Evolutionary conservation across 2,797 vertebrate species (phyloP), one percentile per base, ranked within the genome.

Genomic region (Myotis vivesi): DNA sequence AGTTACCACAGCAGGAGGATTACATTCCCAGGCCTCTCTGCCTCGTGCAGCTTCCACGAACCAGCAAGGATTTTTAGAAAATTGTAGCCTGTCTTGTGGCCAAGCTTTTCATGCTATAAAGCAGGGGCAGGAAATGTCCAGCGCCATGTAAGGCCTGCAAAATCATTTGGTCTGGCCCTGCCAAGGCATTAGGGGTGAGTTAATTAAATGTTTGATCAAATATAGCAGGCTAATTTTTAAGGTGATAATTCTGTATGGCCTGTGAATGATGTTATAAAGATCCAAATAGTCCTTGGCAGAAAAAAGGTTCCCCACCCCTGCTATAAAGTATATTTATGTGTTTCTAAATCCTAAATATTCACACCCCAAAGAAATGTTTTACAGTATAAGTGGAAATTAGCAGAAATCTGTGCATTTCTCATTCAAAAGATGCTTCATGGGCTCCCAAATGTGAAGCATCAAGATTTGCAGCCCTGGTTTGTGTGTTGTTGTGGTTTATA

Each of bases 321-420:
- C 59, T 62, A 0, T 69, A 69, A 95, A 68, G 30, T 77, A 22
- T 77, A 57, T 72, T 92, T 57, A 33, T 75, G 81, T 71, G 73
- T 87, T 93, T 94, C 77, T 87, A 75, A 87, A 82, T 91, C 62
- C 55, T 64, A 59, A 36, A 33, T 59, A 20, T 91, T 89, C 84
- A 89, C 38, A 71, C 15, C 75, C 53, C 51, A 36, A 57, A 80
- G 41, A 87, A 88, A 77, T 69, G 55, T 55, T 84, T 77, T 71
- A 44, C 2, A 33, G 12, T 6, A n/a, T 17, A 55, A 41, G 5
- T 68, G 13, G 92, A 81, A 77, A 57, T 77, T 19, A 49, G 76
- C 57, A 95, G 53, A 71, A 33, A 57, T 11, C 28, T 28, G 9
- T 49, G 15, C 36, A 69, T 72, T 76, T 92, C 69, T 92, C 64